Percentiles rank a stretch among this genome's conserved stretches.
phyloP scores from a whole-genome alignment of 2,113 vertebrate genomes.

The Mastomys natalensis region DNA sequence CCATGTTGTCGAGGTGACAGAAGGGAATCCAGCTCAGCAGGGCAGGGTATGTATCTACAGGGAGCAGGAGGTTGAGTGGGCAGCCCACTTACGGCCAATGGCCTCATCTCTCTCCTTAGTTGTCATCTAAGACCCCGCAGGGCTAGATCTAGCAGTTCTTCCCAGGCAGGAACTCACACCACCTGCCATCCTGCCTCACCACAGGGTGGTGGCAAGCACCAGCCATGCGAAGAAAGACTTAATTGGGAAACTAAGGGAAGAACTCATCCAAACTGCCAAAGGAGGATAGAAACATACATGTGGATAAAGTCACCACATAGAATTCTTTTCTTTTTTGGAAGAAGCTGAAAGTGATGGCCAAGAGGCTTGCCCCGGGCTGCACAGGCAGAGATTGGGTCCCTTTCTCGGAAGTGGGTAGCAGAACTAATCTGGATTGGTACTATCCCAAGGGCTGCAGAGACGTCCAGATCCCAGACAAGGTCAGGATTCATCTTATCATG shows the following conservation, averaged over 20 bases:
- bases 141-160: background rate
- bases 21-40: background rate
- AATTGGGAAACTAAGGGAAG: conserved; percentile 6
- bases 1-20: background rate
- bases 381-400: background rate
- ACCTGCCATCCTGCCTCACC: background rate
- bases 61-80: background rate
- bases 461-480: background rate
- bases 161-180: background rate
- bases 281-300: background rate
- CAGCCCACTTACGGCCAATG: background rate
- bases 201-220: background rate
- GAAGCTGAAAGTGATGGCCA: background rate
- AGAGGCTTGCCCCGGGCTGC: background rate
- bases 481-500: background rate
- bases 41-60: background rate
- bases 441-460: background rate
- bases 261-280: background rate
- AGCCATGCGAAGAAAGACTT: conserved; percentile 10
- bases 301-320: background rate
- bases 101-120: background rate
- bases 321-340: background rate
- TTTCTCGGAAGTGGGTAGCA: background rate
- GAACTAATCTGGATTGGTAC: background rate
- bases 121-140: background rate